Percentiles rank a stretch among this genome's conserved stretches.
phyloP scores from a whole-genome alignment of 2,113 vertebrate species.

The Rhea americana region DNA sequence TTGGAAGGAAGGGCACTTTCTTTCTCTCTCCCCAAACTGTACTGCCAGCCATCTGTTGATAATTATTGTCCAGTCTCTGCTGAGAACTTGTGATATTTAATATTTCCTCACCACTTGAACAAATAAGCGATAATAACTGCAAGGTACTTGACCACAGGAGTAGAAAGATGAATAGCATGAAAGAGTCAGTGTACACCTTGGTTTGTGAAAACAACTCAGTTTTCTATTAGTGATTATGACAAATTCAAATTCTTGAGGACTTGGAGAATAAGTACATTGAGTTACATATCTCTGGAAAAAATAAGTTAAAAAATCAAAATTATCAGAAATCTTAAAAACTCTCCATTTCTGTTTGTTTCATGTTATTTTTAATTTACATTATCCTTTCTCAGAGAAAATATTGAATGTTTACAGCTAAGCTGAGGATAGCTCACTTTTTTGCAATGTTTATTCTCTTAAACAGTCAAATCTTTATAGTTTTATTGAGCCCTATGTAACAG shows the following conservation, averaged over 20 bases:
- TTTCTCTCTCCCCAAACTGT: slow-evolving; percentile 50
- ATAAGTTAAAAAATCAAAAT: not conserved
- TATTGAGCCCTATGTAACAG: not conserved
- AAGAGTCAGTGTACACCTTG: slow-evolving; percentile 80
- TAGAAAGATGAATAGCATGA: slow-evolving; percentile 85
- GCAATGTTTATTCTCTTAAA: not conserved
- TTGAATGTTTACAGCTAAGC: not conserved
- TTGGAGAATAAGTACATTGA: slow-evolving; percentile 60
- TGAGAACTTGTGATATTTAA: slow-evolving; percentile 96
- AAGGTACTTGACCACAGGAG: slow-evolving; percentile 92
- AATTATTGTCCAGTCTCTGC: slow-evolving; percentile 91
- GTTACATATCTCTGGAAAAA: slow-evolving; percentile 24
- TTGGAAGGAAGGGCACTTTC: slow-evolving; percentile 37
- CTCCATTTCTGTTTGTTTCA: not conserved
- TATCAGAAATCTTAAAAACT: slow-evolving; percentile 38
- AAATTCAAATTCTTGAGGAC: slow-evolving; percentile 4
- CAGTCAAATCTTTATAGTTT: not conserved
- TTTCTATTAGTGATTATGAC: slow-evolving; percentile 57
- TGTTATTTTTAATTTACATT: not conserved
- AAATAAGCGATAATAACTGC: slow-evolving; percentile 93
- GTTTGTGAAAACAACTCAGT: slow-evolving; percentile 68
- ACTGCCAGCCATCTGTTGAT: slow-evolving; percentile 91
- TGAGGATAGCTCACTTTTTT: not conserved
- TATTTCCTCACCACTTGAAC: slow-evolving; percentile 99
- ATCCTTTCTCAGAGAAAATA: not conserved